These are phyloP conservation scores for Crotalus viridis DNA, from an alignment of 2,113 vertebrate genomes.

Conservation along the genomic window DNA sequence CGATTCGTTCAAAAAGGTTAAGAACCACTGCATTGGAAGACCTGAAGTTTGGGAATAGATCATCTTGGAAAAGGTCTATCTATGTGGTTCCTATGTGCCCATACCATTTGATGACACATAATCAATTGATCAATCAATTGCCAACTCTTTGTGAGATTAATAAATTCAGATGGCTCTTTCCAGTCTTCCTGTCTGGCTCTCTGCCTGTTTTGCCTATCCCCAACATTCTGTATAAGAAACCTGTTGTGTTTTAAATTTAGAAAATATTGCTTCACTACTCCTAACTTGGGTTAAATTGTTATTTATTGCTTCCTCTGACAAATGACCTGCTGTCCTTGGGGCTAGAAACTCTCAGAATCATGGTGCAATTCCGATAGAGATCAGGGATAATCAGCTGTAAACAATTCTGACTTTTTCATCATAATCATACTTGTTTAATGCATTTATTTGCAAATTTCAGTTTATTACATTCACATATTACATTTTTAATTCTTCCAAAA, in stretches of 20 bases:
- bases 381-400: not conserved
- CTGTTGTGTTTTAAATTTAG: not conserved
- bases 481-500: not conserved
- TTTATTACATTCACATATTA: not conserved
- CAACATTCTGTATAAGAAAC: not conserved
- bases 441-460: not conserved
- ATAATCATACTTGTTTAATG: not conserved
- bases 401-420: not conserved
- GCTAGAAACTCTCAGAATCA: not conserved
- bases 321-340: not conserved
- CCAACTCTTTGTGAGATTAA: not conserved
- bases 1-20: too few relatives aligned
- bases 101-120: not conserved
- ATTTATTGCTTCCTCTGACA: not conserved
- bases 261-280: not conserved
- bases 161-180: not conserved
- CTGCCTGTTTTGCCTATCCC: not conserved
- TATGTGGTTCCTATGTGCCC: not conserved
- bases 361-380: not conserved
- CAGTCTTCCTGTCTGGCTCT: not conserved
- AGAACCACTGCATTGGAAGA: not conserved
- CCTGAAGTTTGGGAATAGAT: not conserved
- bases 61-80: not conserved
- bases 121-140: not conserved
- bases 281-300: not conserved